Base-by-base conservation (phyloP, 2,797 vertebrate species). In the Ambastaia sidthimunki region DNA sequence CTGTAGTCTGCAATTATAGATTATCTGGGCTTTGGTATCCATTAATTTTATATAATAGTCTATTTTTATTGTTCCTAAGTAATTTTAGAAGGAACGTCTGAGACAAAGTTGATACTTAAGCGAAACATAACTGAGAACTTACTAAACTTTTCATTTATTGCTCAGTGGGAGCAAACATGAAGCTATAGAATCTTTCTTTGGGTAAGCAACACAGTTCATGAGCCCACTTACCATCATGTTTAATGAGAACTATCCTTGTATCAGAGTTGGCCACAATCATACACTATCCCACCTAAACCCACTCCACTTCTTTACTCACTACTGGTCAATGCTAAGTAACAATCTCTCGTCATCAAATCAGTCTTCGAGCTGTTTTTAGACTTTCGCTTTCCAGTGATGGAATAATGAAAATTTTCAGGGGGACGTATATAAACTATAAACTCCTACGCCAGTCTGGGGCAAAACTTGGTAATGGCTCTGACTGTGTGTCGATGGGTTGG, bases 391-490 rank as follows among this genome's bases (percentile, higher is more conserved):
- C 18, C 3, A 15, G 4, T 6, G 21, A 59, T 23, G 21, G 21
- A 59, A 59, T 25, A 25, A 23, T 13, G 18, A n/a, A 34, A 19
- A 37, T n/a, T 52, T 52, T 71, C 3, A 71, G n/a, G 52, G 15
- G 4, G 47, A 78, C 10, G 0, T 34, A 13, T n/a, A 50, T 18
- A 63, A 52, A 25, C n/a, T n/a, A 50, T 18, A 63, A 52, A 25
- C 41, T 37, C 55, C 16, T 50, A 25, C 11, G 3, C 28, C 0
- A 10, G 9, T 54, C 55, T 31, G 52, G 19, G 41, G 28, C 28
- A 75, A 68, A 80, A 50, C 71, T 68, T 10, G 19, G 54, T 4
- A 50, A n/a, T 67, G 41, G 41, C 7, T 74, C n/a, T 37, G 63
- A 47, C 41, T 65, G 34, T 48, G 66, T 60, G 25, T 80, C n/a